Evolutionary conservation across 92 coral and sea anemone genomes (phyloP).

Genomic region (Heliopora coerulea): DNA sequence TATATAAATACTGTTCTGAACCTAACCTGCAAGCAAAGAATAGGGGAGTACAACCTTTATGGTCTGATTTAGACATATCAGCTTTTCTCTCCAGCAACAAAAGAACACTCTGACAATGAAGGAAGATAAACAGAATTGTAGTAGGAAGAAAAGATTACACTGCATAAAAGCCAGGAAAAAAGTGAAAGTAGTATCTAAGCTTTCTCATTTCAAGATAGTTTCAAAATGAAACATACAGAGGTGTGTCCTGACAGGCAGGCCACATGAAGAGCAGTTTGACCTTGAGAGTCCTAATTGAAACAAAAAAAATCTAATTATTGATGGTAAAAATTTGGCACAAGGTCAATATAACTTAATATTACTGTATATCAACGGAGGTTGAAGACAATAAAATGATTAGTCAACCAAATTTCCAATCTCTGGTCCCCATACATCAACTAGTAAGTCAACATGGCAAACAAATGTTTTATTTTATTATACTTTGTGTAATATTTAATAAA

Average conservation of each 20-base stretch:
- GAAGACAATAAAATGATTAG: too few species aligned
- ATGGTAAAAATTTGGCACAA: too few species aligned
- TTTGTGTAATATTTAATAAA: too few species aligned
- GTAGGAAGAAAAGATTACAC: background rate
- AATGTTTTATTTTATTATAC: too few species aligned
- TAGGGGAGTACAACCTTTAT: conserved; percentile 57
- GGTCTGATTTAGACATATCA: conserved; percentile 52
- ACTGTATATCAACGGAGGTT: too few species aligned
- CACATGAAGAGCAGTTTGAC: conserved; percentile 57
- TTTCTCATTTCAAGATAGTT: background rate
- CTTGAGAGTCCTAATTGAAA: conserved; percentile 51
- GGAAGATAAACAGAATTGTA: background rate
- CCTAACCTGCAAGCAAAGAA: conserved; percentile 56
- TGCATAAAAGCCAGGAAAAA: background rate
- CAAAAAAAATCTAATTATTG: too few species aligned
- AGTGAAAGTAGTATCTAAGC: background rate
- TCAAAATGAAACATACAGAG: conserved; percentile 37
- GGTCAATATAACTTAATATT: too few species aligned
- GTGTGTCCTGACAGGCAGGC: conserved; percentile 58
- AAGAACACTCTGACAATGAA: conserved; percentile 38
- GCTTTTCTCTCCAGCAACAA: conserved; percentile 54
- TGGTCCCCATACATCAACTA: too few species aligned
- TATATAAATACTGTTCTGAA: background rate
- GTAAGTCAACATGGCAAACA: too few species aligned
- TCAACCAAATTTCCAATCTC: too few species aligned